Evolutionary conservation across 2,888 invertebrate genomes (phyloP), one percentile per base, ranked within the genome.

Genomic region (Hemithea aestivaria): DNA sequence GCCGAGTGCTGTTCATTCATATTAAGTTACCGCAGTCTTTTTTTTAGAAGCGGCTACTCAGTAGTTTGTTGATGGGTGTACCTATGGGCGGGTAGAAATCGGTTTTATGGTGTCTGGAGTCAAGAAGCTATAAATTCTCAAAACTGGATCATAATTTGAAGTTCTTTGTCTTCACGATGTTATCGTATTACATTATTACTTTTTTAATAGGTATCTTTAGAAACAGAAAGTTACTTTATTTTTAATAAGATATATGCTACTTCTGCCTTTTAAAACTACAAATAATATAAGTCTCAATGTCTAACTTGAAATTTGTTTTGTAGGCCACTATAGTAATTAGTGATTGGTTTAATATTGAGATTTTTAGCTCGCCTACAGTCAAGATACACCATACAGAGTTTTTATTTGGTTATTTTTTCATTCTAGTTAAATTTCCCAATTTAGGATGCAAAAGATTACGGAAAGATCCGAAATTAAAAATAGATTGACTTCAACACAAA

Each of bases 41-140:
- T 62, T 65, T 40, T 62, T 55, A 44, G 36, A 37, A 46, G 57
- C 53, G 42, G 62, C 57, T 55, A 62, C 65, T 62, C 54, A 61
- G 56, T 60, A 60, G 58, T 66, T 31, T 72, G 71, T 77, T 69
- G 51, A 60, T 71, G 66, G 81, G 81, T 66, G 79, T 72, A 56
- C 32, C 53, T 35, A 55, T 62, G 74, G 81, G 83, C 73, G 83
- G 65, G 54, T 64, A 44, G 48, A 62, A 74, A 70, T 74, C 67
- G 64, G 68, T 53, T 77, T 71, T 67, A 60, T 54, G 62, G 59
- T 54, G 45, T 55, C 40, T 51, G 45, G 58, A 60, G 60, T 60
- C 51, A 60, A 56, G 47, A 53, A 51, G 51, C 49, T 44, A 56
- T 53, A 56, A 56, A 55, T 53, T 49, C 36, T 9, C 32, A 27